Evolutionary conservation across 2,797 vertebrate species (phyloP).

Genomic region (Decapterus maruadsi): DNA sequence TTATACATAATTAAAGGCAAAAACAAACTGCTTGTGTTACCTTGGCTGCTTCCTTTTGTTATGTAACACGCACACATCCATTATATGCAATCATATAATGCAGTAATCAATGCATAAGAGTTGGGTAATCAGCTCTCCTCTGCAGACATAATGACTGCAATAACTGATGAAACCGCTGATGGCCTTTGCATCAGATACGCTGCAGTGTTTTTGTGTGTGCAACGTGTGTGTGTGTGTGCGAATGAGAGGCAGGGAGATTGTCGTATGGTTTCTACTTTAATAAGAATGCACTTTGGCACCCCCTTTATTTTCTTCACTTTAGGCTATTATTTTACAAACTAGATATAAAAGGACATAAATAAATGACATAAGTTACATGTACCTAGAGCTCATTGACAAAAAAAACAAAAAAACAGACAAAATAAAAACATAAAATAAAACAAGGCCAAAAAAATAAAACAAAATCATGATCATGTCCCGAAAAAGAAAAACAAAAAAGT

Average conservation of each 20-base stretch:
- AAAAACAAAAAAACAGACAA: slow-evolving; percentile 73
- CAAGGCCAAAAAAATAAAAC: slow-evolving; percentile 79
- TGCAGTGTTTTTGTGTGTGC: background rate
- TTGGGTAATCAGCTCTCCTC: slow-evolving; percentile 47
- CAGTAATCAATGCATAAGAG: slow-evolving; percentile 58
- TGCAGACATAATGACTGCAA: slow-evolving; percentile 25
- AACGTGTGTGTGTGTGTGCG: slow-evolving; percentile 2
- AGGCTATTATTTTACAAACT: slow-evolving; percentile 98
- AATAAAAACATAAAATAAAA: slow-evolving; percentile 55
- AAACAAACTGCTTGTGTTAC: slow-evolving; percentile 15
- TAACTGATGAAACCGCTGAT: slow-evolving; percentile 29
- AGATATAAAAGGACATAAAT: slow-evolving; percentile 99
- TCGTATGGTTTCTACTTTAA: slow-evolving; percentile 96
- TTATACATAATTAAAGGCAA: too few relatives aligned
- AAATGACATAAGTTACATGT: slow-evolving; percentile 99
- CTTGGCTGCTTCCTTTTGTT: slow-evolving; percentile 19
- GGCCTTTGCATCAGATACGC: slow-evolving; percentile 2
- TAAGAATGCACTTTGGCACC: slow-evolving; percentile 91
- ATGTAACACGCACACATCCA: slow-evolving; percentile 27
- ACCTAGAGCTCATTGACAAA: slow-evolving; percentile 93
- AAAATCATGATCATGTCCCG: slow-evolving; percentile 73
- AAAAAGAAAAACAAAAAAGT: slow-evolving; percentile 74
- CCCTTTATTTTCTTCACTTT: slow-evolving; percentile 82
- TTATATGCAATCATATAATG: slow-evolving; percentile 50
- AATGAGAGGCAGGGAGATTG: slow-evolving; percentile 45